A percentile compares a stretch with the other conserved stretches of the same genome.
phyloP scores from a whole-genome alignment of 1,140 invertebrate genomes.

The Musca domestica region DNA sequence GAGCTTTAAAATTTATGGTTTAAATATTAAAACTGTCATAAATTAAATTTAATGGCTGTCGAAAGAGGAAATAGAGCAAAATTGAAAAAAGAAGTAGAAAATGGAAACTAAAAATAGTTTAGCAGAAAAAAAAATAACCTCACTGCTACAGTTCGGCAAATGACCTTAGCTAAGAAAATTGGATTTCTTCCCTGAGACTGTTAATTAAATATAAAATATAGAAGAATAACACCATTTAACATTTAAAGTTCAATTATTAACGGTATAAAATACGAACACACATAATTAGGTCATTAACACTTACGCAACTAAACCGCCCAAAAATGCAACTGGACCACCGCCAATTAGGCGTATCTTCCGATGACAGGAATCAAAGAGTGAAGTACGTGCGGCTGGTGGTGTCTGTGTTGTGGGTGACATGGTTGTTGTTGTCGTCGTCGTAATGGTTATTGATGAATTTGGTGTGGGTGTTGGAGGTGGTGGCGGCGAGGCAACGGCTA shows the following conservation, averaged over 20 bases:
- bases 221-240: conserved; percentile 9
- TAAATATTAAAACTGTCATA: no score
- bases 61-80: no score
- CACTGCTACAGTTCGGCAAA: no score
- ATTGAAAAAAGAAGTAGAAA: no score
- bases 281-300: conserved; percentile 43
- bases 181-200: no score
- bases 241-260: conserved; percentile 19
- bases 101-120: no score
- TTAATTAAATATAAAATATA: conserved; percentile 8
- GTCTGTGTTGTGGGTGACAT: conserved; percentile 52
- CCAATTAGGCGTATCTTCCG: conserved; percentile 67
- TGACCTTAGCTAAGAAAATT: no score
- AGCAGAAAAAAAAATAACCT: no score
- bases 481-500: conserved; percentile 6
- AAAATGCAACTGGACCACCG: conserved; percentile 62
- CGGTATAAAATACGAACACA: conserved; percentile 17
- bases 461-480: conserved; percentile 1
- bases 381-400: conserved; percentile 59
- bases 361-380: conserved; percentile 68
- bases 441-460: background rate
- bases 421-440: background rate
- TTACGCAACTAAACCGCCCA: conserved; percentile 70
- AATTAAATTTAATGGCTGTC: no score
- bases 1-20: no score